Base-by-base conservation (phyloP, 2,888 invertebrate genomes). In the Amphipoea lucens region DNA sequence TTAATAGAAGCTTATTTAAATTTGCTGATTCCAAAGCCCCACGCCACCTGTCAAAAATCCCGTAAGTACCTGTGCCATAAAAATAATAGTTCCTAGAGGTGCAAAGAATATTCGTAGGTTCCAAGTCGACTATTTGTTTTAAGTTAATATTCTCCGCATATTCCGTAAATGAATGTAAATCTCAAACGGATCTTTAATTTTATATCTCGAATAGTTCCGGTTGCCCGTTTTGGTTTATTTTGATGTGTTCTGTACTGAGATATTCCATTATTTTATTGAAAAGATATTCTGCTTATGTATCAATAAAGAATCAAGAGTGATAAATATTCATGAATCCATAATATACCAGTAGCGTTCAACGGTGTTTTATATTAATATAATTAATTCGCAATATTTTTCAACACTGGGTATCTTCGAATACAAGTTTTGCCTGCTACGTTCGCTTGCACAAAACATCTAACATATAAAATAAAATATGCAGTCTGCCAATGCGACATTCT, bases 321-420 rank as follows among this genome's bases (percentile, higher is more conserved):
- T 76, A 76, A 76, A 83, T 81, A 78, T 87, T 81, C 75, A 76
- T 79, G 45, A 42, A 71, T 66, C 14, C 14, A n/a, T 29, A 36
- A 36, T 36, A 36, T 23, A 42, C 66, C 74, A 63, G 82, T 74
- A 78, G 78, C 82, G 57, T 62, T 67, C 20, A 73, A 67, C 78
- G 23, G 71, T 72, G 67, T 78, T 63, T 68, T 42, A 73, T 51
- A 67, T 71, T 70, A 45, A 68, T 63, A 66, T 36, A 40, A 71
- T 71, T 67, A 42, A 72, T 81, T 83, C 68, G 14, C 62, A 81
- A 81, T 75, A 76, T 84, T 81, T 83, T 63, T 71, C 60, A 79
- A 78, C 62, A 36, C 45, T 57, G 40, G 7, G 51, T 12, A 60
- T 82, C 51, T 68, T 62, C 14, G 23, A 20, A 67, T 23, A 63